Conservation (phyloP, 2,888 invertebrate species). For the Tetramorium bicarinatum region DNA sequence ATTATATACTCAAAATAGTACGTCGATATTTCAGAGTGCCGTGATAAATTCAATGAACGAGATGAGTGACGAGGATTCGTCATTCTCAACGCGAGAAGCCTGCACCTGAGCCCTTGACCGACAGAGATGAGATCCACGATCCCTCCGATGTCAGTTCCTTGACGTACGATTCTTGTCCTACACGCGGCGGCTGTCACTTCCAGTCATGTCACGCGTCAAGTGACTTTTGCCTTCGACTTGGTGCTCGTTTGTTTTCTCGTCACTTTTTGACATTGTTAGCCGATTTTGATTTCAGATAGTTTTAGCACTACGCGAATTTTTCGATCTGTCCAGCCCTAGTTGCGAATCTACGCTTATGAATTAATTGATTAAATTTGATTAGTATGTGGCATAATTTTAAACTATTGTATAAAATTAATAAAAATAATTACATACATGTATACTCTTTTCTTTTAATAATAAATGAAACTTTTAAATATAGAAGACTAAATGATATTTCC, state of each 20-base stretch:
- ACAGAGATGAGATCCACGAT: slow-evolving; percentile 50
- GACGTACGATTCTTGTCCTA: slow-evolving; percentile 75
- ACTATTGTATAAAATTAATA: slow-evolving; percentile 1
- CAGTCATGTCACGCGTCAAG: slow-evolving; percentile 78
- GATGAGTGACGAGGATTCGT: slow-evolving; percentile 67
- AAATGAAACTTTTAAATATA: not conserved
- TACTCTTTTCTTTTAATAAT: not conserved
- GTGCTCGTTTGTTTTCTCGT: slow-evolving; percentile 39
- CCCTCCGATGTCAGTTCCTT: slow-evolving; percentile 63
- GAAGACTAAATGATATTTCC: not conserved
- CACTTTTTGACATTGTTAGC: slow-evolving; percentile 39
- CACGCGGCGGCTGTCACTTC: slow-evolving; percentile 79
- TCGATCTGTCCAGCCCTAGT: not conserved
- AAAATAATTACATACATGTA: not conserved
- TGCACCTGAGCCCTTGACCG: slow-evolving; percentile 49
- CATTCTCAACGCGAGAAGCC: slow-evolving; percentile 55
- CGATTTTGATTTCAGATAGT: not conserved
- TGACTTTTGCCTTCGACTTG: slow-evolving; percentile 66
- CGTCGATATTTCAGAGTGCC: not conserved
- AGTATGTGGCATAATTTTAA: not conserved
- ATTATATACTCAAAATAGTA: not conserved
- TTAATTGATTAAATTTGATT: not conserved
- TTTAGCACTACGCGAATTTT: not conserved
- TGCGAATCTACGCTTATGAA: not conserved
- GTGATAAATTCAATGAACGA: slow-evolving; percentile 31